Evolutionary conservation across 2,888 invertebrate species (phyloP).

Genomic region (Chymomyza fuscimana): DNA sequence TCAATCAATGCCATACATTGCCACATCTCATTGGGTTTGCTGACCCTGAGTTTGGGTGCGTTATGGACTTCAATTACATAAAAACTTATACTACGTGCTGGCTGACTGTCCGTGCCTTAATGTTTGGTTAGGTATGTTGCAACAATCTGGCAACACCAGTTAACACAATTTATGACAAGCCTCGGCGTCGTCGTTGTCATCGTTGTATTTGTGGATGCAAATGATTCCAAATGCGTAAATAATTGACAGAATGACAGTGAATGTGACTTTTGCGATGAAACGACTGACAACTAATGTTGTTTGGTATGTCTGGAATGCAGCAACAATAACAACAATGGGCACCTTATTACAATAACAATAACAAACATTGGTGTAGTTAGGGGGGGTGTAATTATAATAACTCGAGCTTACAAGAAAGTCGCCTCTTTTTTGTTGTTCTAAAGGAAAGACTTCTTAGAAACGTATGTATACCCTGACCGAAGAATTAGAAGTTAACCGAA

Average conservation of each 20-base stretch:
- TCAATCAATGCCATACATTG: constrained; percentile 1
- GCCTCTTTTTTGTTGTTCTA: too few relatives aligned
- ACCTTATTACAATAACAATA: constrained; percentile 5
- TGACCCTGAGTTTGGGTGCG: not conserved
- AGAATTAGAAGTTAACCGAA: too few relatives aligned
- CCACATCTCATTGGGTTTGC: constrained; percentile 1
- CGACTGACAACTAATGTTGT: constrained; percentile 28
- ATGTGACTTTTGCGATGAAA: not conserved
- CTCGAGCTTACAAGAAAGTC: not conserved
- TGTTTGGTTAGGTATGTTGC: not conserved
- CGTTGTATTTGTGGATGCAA: constrained; percentile 18
- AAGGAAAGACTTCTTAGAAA: too few relatives aligned
- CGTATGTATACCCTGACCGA: too few relatives aligned
- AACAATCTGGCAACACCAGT: constrained; percentile 4
- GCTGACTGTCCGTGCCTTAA: too few relatives aligned
- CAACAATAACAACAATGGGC: not conserved
- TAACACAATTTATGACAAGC: constrained; percentile 17
- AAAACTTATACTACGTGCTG: not conserved
- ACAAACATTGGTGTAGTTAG: not conserved
- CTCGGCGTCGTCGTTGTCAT: not conserved
- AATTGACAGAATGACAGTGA: constrained; percentile 37
- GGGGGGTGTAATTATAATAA: too few relatives aligned
- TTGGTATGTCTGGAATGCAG: constrained; percentile 44
- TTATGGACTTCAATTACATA: not conserved
- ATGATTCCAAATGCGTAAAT: constrained; percentile 54